A percentile compares a stretch with the other conserved stretches of the same genome.
Conservation (phyloP, 2,113 vertebrate species). For the Nothobranchius furzeri region DNA sequence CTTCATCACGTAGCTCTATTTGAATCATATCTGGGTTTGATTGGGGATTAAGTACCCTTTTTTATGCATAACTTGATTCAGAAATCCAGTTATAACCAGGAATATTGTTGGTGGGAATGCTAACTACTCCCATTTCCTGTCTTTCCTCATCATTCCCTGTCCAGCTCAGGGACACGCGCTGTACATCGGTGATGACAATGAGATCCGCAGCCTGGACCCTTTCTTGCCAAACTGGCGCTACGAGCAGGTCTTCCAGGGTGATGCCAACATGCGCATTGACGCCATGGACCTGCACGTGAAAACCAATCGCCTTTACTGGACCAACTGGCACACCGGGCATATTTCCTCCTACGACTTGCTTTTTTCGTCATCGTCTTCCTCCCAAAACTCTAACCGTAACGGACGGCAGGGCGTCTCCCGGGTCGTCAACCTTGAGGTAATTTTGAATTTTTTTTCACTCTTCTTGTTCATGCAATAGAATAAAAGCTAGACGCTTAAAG, state of each 20-base stretch:
- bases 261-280: constrained; percentile 92
- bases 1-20: too few species aligned
- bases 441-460: background rate
- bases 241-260: constrained; percentile 93
- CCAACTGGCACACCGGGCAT: constrained; percentile 96
- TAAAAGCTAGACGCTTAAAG: background rate
- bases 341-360: constrained; percentile 92
- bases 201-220: constrained; percentile 94
- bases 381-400: constrained; percentile 85
- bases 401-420: constrained; percentile 85
- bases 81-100: background rate
- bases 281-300: constrained; percentile 97
- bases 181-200: constrained; percentile 96
- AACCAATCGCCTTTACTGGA: constrained; percentile 94
- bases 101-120: too few species aligned
- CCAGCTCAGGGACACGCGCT: constrained; percentile 85
- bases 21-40: too few species aligned
- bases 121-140: background rate
- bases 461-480: background rate
- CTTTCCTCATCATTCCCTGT: background rate
- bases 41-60: background rate
- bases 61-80: background rate
- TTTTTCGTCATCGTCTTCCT: constrained; percentile 47
- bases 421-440: constrained; percentile 89
- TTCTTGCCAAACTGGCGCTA: constrained; percentile 91